Base-by-base conservation (phyloP, 2,888 invertebrate genomes). In the Anarsia innoxiella region DNA sequence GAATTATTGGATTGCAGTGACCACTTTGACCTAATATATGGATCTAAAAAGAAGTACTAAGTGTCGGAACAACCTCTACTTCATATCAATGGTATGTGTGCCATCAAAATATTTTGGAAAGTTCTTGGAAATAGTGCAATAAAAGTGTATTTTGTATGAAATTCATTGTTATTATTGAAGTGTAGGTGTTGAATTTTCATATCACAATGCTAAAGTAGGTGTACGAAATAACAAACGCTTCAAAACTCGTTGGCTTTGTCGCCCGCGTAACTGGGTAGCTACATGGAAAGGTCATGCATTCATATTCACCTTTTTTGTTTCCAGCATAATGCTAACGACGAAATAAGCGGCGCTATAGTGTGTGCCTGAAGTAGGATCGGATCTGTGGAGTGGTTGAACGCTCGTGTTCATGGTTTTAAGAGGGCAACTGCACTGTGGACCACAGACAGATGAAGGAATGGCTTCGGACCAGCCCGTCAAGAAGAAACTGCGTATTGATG, bases 401-500 rank as follows among this genome's bases (percentile, higher is more conserved):
- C 46, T 45, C 42, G 54, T 48, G 35, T 82, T 78, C 66, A 90
- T 90, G 90, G 90, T 90, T 87, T 88, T 89, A 78, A 84, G 87
- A 71, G 85, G 86, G 75, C 85, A 86, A 59, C 73, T 82, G 51
- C 66, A 72, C 60, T 86, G 84, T 65, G 64, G 66, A 70, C 76
- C 79, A 69, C 77, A 79, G 72, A 73, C 82, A 69, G 77, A 84
- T 77, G 85, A 82, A 77, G 87, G 78, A 58, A 92, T 92, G 91
- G 90, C 88, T 64, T 90, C 89, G 53, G 91, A 93, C 77, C 94
- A 94, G 80, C 94, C 94, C 51, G 91, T 91, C 56, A 93, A 93
- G 69, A 94, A 94, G 85, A 91, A 94, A 67, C 90, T 91, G 66
- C 89, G 93, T 61, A 90, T 93, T 51, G 89, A 90, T 51, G 86